Base-by-base conservation (phyloP, 2,113 vertebrate genomes). In the Carollia perspicillata region DNA sequence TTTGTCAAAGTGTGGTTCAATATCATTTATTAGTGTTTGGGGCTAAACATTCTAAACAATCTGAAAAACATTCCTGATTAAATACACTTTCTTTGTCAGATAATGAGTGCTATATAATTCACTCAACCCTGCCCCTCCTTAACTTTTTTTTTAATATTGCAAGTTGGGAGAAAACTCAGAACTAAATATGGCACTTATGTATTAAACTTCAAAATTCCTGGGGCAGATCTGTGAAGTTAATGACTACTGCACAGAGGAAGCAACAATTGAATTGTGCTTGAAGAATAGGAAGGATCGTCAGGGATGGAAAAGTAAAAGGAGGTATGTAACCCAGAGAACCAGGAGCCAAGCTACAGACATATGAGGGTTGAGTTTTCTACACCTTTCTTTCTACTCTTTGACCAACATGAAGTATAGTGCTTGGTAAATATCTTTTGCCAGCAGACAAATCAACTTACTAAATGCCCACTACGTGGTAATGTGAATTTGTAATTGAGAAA, bases 401-500 rank as follows among this genome's bases (percentile, higher is more conserved):
- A 30, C 10, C 8, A 8, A 4, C 2, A 18, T 68, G 42, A 74
- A 40, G 8, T 33, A 26, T 13, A 63, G 9, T 66, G 37, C 14
- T 93, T 74, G 60, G 40, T 53, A 53, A 65, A 63, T 35, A 26
- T 53, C 22, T 80, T 84, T 87, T 84, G 55, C 47, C 42, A 33
- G 65, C 5, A 60, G 33, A 71, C 13, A 65, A 42, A 66, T 51
- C 12, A 35, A 35, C 71, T 89, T 42, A 86, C 22, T 60, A n/a
- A 74, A 42, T 87, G 16, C 42, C 35, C 90, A 16, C 42, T 68
- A 0, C 78, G 47, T 68, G n/a, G n/a, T 60, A 44, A 72, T 71
- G 68, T 65, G 44, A 42, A 87, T 66, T 75, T 72, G 2, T 74
- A 93, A 79, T 90, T 80, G 66, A 72, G 93, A 42, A 95, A 91